These are phyloP conservation scores for Pseudois nayaur DNA, from an alignment of 2,113 vertebrate species.

Conservation along the genomic window DNA sequence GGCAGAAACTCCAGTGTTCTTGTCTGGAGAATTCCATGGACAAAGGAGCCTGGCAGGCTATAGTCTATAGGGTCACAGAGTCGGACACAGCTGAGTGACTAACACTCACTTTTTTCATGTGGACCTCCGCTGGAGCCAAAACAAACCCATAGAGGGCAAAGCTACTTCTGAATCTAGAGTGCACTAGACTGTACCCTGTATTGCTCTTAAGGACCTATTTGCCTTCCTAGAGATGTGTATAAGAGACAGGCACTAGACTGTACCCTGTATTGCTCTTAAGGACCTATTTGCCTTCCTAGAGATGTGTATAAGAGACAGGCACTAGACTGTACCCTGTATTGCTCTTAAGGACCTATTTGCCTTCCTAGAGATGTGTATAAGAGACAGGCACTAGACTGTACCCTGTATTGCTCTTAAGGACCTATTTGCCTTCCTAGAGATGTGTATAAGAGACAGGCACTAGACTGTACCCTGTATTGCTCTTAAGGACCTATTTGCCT, in stretches of 20 bases:
- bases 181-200: not conserved
- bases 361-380: too few relatives aligned
- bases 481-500: not conserved
- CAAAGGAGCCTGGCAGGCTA: not conserved
- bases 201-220: not conserved
- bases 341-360: not conserved
- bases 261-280: not conserved
- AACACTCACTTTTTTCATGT: not conserved
- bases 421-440: too few relatives aligned
- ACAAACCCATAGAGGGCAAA: not conserved
- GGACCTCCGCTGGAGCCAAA: not conserved
- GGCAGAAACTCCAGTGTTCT: not conserved
- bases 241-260: too few relatives aligned
- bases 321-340: not conserved
- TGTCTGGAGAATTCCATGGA: not conserved
- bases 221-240: not conserved
- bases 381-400: too few relatives aligned
- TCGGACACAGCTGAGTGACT: not conserved
- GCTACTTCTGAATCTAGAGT: not conserved
- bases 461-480: not conserved
- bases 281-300: too few relatives aligned
- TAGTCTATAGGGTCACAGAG: not conserved
- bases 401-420: not conserved
- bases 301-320: too few relatives aligned
- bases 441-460: too few relatives aligned